A percentile compares a stretch with the other conserved stretches of the same genome.
These are phyloP conservation scores for Notamacropus eugenii DNA, from an alignment of 2,797 vertebrate genomes.

Conservation along the genomic window DNA sequence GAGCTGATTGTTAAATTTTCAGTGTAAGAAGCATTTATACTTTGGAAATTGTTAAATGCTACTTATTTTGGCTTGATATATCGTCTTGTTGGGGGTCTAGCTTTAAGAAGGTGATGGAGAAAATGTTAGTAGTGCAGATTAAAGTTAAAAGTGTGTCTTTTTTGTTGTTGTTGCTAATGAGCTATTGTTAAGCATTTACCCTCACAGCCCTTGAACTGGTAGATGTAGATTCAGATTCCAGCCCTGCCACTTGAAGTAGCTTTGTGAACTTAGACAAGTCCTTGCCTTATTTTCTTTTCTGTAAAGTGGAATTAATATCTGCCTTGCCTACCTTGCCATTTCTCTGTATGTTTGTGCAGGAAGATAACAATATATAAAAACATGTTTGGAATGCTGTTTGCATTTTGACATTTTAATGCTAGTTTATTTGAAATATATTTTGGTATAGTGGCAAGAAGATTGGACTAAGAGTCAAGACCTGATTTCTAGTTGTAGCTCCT, in stretches of 20 bases:
- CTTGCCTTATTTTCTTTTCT: neutral
- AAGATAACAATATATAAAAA: neutral
- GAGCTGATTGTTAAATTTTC: neutral
- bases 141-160: too few species aligned
- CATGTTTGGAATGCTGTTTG: neutral
- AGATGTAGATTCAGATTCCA: neutral
- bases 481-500: neutral
- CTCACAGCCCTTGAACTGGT: too few species aligned
- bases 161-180: too few species aligned
- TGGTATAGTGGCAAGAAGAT: neutral
- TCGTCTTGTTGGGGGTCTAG: neutral
- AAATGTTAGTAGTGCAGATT: neutral
- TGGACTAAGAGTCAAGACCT: neutral
- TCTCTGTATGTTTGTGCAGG: neutral
- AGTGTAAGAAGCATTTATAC: neutral
- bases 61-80: neutral
- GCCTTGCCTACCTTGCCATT: neutral
- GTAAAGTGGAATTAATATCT: neutral
- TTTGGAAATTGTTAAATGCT: neutral
- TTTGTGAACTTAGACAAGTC: neutral
- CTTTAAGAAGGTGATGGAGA: neutral
- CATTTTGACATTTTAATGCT: neutral
- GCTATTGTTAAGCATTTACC: too few species aligned
- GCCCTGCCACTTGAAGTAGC: accelerated
- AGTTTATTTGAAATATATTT: neutral